Base-by-base conservation (phyloP, 2,888 invertebrate genomes). In the Anodontia alba region DNA sequence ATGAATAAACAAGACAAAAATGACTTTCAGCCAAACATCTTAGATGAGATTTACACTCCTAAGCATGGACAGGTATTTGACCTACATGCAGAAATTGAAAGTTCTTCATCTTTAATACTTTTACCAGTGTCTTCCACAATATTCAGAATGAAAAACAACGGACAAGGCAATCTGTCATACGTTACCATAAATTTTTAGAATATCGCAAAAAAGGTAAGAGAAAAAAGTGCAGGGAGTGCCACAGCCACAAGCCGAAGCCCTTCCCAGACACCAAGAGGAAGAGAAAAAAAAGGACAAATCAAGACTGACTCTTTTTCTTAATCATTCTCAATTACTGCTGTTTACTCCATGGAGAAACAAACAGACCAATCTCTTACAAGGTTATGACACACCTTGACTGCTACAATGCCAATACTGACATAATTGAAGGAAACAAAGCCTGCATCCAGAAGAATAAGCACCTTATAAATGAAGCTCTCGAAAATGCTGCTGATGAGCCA, bases 311-410 rank as follows among this genome's bases (percentile, higher is more conserved):
- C n/a, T n/a, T n/a, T n/a, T n/a, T n/a, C n/a, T n/a, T n/a, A n/a
- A 74, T 33, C 66, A 78, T 74, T 74, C 74, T 42, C 42, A 78
- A 33, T 33, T 78, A 36, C 43, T 42, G 62, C 49, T 78, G 10
- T 78, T 74, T 46, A 23, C 57, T 29, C 78, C 74, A 17, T 78
- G 74, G 78, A 54, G 74, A 62, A 78, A 54, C 74, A 74, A 78
- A 38, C 54, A 23, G 42, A 31, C 23, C 33, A 70, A 69, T 62
- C 57, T 78, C 54, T 62, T 68, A 3, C 7, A 46, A 20, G 54
- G 46, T 43, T 23, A 54, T 57, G n/a, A 36, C 67, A 26, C n/a
- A n/a, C n/a, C n/a, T 33, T 54, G 78, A 78, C 31, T 57, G 66
- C 29, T 71, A 76, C 66, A 36, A 12, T 54, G 29, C 33, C 12